phyloP scores from a whole-genome alignment of 2,113 vertebrate species.

The Nematolebias whitei region DNA sequence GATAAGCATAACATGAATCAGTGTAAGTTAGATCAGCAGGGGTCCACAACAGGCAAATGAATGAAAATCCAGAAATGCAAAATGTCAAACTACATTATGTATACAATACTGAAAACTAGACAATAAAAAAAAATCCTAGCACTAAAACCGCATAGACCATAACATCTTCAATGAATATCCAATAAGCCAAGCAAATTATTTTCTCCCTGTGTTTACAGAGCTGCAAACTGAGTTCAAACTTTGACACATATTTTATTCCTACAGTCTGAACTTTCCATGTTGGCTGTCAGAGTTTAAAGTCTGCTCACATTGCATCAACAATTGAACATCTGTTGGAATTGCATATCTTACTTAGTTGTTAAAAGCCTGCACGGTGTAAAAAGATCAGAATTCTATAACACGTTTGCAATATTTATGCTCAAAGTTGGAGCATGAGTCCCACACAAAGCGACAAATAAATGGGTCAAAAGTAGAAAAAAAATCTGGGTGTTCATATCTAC shows the following conservation, averaged over 20 bases:
- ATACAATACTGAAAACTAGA: not conserved
- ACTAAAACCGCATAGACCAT: not conserved
- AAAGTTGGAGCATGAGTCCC: not conserved
- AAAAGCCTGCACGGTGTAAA: conserved; percentile 8
- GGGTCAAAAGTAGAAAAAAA: not conserved
- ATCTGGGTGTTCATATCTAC: conserved; percentile 6
- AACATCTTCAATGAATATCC: conserved; percentile 11
- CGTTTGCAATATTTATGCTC: conserved; percentile 1
- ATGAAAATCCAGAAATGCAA: not conserved
- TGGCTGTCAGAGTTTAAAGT: too few relatives aligned
- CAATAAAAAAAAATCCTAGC: not conserved
- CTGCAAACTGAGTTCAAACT: conserved; percentile 3
- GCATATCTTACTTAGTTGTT: conserved; percentile 4
- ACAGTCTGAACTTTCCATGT: conserved; percentile 21
- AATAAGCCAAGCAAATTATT: conserved; percentile 18
- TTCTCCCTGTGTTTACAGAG: conserved; percentile 19
- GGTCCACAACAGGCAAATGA: not conserved
- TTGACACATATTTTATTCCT: conserved; percentile 22
- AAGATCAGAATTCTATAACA: not conserved
- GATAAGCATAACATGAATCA: not conserved
- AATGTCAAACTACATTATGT: not conserved
- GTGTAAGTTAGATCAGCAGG: not conserved
- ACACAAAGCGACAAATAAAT: conserved; percentile 1
- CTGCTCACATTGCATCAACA: too few relatives aligned
- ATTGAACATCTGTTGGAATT: conserved; percentile 11